Conservation (phyloP, 2,888 invertebrate genomes). For the Theretra japonica region DNA sequence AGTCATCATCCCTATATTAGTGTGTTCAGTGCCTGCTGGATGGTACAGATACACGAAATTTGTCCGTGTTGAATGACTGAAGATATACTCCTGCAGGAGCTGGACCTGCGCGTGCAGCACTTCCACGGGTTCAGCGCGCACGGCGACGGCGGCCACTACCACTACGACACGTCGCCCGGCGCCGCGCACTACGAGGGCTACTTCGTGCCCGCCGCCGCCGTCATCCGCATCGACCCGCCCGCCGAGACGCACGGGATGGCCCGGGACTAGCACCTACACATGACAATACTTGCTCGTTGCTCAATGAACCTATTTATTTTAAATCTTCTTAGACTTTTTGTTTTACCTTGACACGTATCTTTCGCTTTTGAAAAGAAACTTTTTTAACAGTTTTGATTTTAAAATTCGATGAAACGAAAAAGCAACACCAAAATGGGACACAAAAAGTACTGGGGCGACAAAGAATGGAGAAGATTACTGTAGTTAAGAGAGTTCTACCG, state of each 20-base stretch:
- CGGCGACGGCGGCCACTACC: conserved; percentile 97
- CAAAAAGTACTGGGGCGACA: too few relatives aligned
- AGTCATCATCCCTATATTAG: too few relatives aligned
- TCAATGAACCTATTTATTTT: neutral
- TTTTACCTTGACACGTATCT: too few relatives aligned
- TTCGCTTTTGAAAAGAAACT: too few relatives aligned
- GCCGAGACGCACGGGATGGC: conserved; percentile 87
- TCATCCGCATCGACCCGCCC: conserved; percentile 91
- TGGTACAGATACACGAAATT: too few relatives aligned
- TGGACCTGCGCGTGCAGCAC: conserved; percentile 97
- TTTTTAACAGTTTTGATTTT: too few relatives aligned
- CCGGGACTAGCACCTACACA: conserved; percentile 85
- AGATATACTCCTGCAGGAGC: conserved; percentile 82
- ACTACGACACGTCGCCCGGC: conserved; percentile 96
- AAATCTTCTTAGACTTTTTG: neutral
- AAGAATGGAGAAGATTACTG: too few relatives aligned
- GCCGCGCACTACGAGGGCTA: conserved; percentile 95
- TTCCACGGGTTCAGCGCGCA: conserved; percentile 96
- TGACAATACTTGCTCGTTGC: neutral
- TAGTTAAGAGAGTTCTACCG: too few relatives aligned
- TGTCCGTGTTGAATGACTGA: too few relatives aligned
- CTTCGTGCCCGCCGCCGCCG: conserved; percentile 90
- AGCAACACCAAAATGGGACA: too few relatives aligned
- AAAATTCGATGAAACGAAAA: too few relatives aligned
- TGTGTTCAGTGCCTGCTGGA: too few relatives aligned